Percentiles rank a stretch among this genome's conserved stretches.
phyloP scores from a whole-genome alignment of 2,797 vertebrate species.

The Ctenochaetus hawaiiensis region DNA sequence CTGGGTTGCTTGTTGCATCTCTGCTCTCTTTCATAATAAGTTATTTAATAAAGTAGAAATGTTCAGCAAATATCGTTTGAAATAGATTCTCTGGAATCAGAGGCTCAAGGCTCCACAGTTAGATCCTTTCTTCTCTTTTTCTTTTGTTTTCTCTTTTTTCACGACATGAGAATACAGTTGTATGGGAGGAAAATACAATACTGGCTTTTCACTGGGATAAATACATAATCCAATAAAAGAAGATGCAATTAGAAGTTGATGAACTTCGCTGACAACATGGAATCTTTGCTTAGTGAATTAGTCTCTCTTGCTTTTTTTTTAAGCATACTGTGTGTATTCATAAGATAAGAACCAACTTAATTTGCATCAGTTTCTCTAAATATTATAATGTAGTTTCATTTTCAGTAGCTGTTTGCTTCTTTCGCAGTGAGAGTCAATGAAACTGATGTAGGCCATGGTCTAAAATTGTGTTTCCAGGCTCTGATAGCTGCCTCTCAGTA shows the following conservation, averaged over 20 bases:
- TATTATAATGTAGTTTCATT: neutral
- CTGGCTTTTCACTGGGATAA: too few relatives aligned
- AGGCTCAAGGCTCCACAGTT: too few relatives aligned
- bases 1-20: neutral
- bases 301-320: neutral
- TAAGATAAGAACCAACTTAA: neutral
- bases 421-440: constrained; percentile 21
- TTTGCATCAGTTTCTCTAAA: too few relatives aligned
- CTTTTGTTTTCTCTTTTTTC: too few relatives aligned
- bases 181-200: too few relatives aligned
- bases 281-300: neutral
- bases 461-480: constrained; percentile 43
- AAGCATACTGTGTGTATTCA: neutral
- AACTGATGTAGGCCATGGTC: constrained; percentile 43
- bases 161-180: too few relatives aligned
- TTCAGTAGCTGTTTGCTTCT: neutral
- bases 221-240: too few relatives aligned
- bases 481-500: constrained; percentile 47
- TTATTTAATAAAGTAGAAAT: constrained; percentile 13
- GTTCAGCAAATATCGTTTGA: neutral
- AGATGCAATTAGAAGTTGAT: neutral
- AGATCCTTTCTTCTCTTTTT: too few relatives aligned
- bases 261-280: neutral
- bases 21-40: constrained; percentile 10
- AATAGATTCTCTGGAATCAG: too few relatives aligned